Evolutionary conservation across 2,113 vertebrate genomes (phyloP).

Genomic region (Dicaeum eximium): DNA sequence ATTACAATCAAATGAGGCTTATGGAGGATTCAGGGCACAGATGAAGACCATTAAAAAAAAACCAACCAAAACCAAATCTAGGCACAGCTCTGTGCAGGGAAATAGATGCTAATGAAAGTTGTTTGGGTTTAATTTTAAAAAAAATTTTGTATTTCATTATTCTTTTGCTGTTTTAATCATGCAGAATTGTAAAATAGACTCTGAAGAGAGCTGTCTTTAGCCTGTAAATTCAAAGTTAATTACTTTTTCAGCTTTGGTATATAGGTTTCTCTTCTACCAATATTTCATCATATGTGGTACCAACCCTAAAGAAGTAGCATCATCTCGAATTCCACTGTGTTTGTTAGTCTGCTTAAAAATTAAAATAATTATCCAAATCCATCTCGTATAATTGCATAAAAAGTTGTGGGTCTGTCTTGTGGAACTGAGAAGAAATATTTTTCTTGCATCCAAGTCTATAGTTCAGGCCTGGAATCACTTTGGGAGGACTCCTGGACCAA

Average conservation of each 20-base stretch:
- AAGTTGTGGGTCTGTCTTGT: not conserved
- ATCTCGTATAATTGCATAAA: not conserved
- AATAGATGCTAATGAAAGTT: not conserved
- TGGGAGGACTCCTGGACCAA: not conserved
- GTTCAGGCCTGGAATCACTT: not conserved
- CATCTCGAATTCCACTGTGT: not conserved
- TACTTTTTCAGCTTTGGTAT: not conserved
- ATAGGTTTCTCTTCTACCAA: not conserved
- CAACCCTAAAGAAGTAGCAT: not conserved
- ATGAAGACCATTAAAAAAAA: not conserved
- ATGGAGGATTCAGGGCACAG: not conserved
- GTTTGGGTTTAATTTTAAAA: not conserved
- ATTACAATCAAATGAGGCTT: not conserved
- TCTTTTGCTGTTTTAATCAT: not conserved
- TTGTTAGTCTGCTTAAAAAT: not conserved
- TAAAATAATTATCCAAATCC: not conserved
- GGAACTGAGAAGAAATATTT: not conserved
- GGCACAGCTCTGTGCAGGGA: not conserved
- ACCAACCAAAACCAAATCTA: not conserved
- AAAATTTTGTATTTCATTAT: not conserved
- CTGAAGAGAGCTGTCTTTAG: not conserved
- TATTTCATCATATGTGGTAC: not conserved
- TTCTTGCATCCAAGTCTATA: not conserved
- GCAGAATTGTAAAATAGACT: not conserved
- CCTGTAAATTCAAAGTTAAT: not conserved